Conservation (phyloP, 1,140 invertebrate genomes). For the Zaprionus gabonicus region DNA sequence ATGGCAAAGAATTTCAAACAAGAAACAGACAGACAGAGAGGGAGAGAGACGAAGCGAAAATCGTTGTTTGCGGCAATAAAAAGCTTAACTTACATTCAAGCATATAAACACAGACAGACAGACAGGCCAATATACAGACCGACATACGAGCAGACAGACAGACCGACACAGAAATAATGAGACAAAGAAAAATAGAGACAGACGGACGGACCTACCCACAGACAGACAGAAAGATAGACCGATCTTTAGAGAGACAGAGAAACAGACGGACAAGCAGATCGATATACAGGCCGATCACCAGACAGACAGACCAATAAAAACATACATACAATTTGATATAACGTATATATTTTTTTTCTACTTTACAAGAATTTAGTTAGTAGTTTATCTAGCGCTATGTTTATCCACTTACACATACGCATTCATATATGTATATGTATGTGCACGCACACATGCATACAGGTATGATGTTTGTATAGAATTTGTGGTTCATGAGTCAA, state of each 20-base stretch:
- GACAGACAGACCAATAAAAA: slow-evolving; percentile 6
- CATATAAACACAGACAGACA: slow-evolving; percentile 1
- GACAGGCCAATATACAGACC: neutral
- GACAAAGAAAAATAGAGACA: neutral
- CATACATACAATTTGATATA: slow-evolving; percentile 49
- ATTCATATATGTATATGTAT: neutral
- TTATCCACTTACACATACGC: slow-evolving; percentile 25
- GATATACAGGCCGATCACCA: neutral
- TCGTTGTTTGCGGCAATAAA: slow-evolving; percentile 5
- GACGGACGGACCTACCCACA: neutral
- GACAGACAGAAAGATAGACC: neutral
- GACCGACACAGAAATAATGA: too few species aligned
- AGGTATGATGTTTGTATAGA: slow-evolving; percentile 41
- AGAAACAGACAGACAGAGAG: neutral
- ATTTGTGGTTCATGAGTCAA: slow-evolving; percentile 66
- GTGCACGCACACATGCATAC: slow-evolving; percentile 7
- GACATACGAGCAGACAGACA: too few species aligned
- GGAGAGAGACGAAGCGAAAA: neutral
- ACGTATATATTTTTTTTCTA: slow-evolving; percentile 62
- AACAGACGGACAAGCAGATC: neutral
- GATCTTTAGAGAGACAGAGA: too few species aligned
- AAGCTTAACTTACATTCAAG: slow-evolving; percentile 8
- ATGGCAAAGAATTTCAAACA: slow-evolving; percentile 18
- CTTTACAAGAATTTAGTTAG: slow-evolving; percentile 55
- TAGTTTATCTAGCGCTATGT: slow-evolving; percentile 47